Percentiles rank a stretch among this genome's conserved stretches.
phyloP scores from a whole-genome alignment of 2,113 vertebrate species.

The Zapus hudsonius region DNA sequence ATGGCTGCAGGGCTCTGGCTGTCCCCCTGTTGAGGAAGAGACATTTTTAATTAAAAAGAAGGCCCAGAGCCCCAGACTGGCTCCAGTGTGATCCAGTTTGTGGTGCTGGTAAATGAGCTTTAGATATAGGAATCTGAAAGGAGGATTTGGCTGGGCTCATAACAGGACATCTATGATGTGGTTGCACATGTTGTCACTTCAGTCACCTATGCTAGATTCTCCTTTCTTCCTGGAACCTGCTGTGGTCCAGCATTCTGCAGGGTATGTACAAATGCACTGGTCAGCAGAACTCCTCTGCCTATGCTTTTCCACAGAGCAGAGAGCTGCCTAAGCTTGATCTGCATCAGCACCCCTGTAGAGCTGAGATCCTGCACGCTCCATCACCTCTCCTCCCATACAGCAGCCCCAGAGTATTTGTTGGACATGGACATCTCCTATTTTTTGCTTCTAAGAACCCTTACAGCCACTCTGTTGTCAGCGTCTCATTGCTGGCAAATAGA shows the following conservation, averaged over 20 bases:
- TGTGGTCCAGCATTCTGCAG: neutral
- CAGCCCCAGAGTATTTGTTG: neutral
- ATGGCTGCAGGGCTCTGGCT: conserved; percentile 69
- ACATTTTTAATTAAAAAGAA: neutral
- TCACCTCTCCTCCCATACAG: neutral
- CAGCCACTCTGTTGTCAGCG: no score
- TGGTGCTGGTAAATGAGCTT: neutral
- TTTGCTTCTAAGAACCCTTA: neutral
- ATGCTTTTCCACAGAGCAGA: neutral
- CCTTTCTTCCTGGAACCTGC: neutral
- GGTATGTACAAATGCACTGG: fast-evolving
- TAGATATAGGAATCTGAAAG: neutral
- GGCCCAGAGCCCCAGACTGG: neutral
- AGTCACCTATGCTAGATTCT: neutral
- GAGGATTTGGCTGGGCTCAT: neutral
- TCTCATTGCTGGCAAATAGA: no score
- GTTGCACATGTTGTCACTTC: fast-evolving
- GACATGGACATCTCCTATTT: neutral
- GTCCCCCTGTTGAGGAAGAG: conserved; percentile 3
- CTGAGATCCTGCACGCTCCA: neutral
- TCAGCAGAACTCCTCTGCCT: neutral
- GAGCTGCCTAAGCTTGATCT: neutral
- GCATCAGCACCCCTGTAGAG: neutral
- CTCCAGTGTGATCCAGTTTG: fast-evolving
- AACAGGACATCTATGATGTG: neutral